These are phyloP conservation scores for Hesperia comma DNA, from an alignment of 2,888 invertebrate genomes.

Conservation along the genomic window DNA sequence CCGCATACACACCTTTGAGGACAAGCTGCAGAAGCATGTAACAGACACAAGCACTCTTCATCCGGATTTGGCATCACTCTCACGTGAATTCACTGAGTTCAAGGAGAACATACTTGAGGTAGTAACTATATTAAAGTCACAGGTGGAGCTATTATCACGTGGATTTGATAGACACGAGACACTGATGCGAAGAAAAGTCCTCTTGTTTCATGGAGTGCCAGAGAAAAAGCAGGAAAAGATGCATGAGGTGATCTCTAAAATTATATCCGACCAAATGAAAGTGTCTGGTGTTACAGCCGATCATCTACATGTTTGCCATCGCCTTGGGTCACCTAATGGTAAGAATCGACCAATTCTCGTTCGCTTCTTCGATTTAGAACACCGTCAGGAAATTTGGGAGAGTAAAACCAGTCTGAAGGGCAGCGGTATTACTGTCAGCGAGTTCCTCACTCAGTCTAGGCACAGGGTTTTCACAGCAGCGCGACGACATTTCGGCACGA, in stretches of 20 bases:
- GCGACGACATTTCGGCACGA: not conserved
- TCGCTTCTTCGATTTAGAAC: not conserved
- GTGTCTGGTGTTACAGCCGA: not conserved
- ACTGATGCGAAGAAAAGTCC: not conserved
- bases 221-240: not conserved
- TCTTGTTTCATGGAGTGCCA: not conserved
- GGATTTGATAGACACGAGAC: constrained; percentile 2
- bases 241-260: not conserved
- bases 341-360: constrained; percentile 7
- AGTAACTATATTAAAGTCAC: not conserved
- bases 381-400: constrained; percentile 1
- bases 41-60: not conserved
- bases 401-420: not conserved
- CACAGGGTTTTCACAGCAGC: not conserved
- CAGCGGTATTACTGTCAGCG: constrained; percentile 1
- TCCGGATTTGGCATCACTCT: not conserved
- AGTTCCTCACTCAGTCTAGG: not conserved
- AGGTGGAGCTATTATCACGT: not conserved
- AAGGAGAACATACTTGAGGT: not conserved
- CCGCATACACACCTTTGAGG: not conserved
- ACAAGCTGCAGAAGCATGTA: not conserved
- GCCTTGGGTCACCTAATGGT: not conserved
- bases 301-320: not conserved
- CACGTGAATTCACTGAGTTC: not conserved
- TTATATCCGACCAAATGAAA: constrained; percentile 14